phyloP scores from a whole-genome alignment of 2,888 invertebrate species.

The Ichneumoninae sp. region DNA sequence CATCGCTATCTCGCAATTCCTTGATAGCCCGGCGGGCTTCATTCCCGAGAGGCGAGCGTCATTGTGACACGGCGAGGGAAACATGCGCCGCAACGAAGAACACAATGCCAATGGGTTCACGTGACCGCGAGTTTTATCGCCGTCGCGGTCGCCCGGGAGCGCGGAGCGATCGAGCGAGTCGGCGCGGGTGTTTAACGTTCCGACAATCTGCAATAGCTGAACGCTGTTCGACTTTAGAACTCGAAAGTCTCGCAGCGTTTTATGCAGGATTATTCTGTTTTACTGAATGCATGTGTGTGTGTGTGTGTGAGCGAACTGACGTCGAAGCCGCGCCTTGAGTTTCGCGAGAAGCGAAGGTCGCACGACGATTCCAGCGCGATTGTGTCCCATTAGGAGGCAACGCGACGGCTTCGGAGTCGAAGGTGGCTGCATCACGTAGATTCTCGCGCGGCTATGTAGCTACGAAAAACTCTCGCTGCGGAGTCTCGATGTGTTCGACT shows the following conservation, averaged over 20 bases:
- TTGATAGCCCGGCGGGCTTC: conserved; percentile 13
- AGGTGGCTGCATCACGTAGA: conserved; percentile 61
- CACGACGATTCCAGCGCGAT: conserved; percentile 73
- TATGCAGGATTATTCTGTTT: conserved; percentile 46
- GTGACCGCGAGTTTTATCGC: conserved; percentile 52
- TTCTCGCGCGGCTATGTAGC: not conserved
- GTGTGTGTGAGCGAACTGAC: conserved; percentile 68
- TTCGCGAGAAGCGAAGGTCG: conserved; percentile 75
- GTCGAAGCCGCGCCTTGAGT: conserved; percentile 69
- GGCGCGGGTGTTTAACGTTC: conserved; percentile 58
- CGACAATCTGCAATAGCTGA: conserved; percentile 51
- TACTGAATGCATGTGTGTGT: not conserved
- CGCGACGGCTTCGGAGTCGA: conserved; percentile 56
- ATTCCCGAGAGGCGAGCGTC: conserved; percentile 1
- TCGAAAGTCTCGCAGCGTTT: conserved; percentile 35
- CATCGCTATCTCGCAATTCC: conserved; percentile 4
- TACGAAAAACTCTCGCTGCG: conserved; percentile 50
- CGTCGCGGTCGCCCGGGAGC: conserved; percentile 28
- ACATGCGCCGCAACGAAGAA: conserved; percentile 9
- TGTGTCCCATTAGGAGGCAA: conserved; percentile 71
- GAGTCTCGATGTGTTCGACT: conserved; percentile 72
- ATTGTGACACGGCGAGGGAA: not conserved
- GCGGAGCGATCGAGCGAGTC: conserved; percentile 52
- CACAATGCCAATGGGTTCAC: conserved; percentile 50
- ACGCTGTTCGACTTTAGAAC: conserved; percentile 26